Conservation (phyloP, 2,113 vertebrate genomes). For the Gavialis gangeticus region DNA sequence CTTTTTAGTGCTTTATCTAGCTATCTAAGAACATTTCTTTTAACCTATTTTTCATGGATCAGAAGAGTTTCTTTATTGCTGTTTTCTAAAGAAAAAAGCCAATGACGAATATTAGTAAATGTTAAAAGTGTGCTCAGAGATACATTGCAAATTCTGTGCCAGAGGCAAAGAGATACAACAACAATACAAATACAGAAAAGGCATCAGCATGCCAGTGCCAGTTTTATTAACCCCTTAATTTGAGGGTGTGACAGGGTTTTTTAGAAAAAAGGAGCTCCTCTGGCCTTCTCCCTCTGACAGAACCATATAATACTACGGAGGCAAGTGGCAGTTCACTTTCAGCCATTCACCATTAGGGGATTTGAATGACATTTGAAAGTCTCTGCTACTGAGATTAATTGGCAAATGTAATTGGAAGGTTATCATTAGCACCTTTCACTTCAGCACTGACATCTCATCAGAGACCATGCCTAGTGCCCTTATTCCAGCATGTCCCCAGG, state of each 20-base stretch:
- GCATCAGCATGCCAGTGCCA: background rate
- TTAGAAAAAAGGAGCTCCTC: background rate
- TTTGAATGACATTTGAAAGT: slow-evolving; percentile 41
- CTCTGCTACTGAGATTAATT: slow-evolving; percentile 1
- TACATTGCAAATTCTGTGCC: background rate
- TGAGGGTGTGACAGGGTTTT: background rate
- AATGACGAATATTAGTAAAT: background rate
- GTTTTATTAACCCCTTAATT: background rate
- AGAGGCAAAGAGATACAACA: too few relatives aligned
- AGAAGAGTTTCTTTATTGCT: background rate
- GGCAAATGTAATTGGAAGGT: background rate
- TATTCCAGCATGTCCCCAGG: background rate
- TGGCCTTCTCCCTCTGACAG: background rate
- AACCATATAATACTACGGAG: too few relatives aligned
- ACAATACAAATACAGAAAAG: background rate
- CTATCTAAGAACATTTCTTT: background rate
- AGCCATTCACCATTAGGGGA: background rate
- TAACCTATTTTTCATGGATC: background rate
- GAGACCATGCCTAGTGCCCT: background rate
- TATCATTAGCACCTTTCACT: accelerated
- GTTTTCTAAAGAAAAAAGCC: background rate
- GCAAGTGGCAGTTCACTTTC: background rate
- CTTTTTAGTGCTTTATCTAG: background rate
- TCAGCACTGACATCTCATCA: background rate
- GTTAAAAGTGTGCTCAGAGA: background rate